phyloP scores from a whole-genome alignment of 2,113 vertebrate species.

The Mesocricetus auratus region DNA sequence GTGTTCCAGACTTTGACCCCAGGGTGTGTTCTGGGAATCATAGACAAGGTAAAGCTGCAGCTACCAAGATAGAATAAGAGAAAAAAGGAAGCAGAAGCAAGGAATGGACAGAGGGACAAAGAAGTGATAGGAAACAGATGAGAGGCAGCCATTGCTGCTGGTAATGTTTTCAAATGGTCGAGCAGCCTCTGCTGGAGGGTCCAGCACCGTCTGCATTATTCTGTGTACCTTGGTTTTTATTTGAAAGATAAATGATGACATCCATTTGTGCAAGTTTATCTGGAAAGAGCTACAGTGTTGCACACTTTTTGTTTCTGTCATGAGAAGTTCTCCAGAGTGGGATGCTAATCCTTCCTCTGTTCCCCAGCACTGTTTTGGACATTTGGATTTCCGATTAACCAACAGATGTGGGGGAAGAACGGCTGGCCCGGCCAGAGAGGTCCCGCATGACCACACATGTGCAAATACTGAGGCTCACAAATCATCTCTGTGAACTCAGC shows the following conservation, averaged over 20 bases:
- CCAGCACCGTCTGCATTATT: neutral
- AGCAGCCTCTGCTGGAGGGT: neutral
- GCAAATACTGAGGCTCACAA: slow-evolving; percentile 71
- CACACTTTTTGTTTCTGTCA: slow-evolving; percentile 57
- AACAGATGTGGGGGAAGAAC: slow-evolving; percentile 55
- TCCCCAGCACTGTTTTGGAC: slow-evolving; percentile 15
- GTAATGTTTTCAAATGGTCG: neutral
- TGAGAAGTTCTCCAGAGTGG: slow-evolving; percentile 9
- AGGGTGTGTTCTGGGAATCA: neutral
- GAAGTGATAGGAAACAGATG: neutral
- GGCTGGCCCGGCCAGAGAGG: slow-evolving; percentile 50
- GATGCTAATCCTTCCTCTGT: slow-evolving; percentile 63
- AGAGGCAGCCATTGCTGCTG: neutral
- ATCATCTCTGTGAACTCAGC: slow-evolving; percentile 59
- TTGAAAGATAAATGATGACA: neutral
- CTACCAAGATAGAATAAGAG: neutral
- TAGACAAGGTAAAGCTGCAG: neutral
- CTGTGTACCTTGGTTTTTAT: neutral
- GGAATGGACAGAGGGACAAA: slow-evolving; percentile 20
- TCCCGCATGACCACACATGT: slow-evolving; percentile 71
- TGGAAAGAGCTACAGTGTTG: neutral
- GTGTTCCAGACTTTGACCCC: neutral
- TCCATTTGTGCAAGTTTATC: slow-evolving; percentile 23
- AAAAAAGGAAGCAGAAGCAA: neutral
- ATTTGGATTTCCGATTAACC: slow-evolving; percentile 76